These are phyloP conservation scores for Boloria selene DNA, from an alignment of 2,888 invertebrate genomes.

Conservation along the genomic window DNA sequence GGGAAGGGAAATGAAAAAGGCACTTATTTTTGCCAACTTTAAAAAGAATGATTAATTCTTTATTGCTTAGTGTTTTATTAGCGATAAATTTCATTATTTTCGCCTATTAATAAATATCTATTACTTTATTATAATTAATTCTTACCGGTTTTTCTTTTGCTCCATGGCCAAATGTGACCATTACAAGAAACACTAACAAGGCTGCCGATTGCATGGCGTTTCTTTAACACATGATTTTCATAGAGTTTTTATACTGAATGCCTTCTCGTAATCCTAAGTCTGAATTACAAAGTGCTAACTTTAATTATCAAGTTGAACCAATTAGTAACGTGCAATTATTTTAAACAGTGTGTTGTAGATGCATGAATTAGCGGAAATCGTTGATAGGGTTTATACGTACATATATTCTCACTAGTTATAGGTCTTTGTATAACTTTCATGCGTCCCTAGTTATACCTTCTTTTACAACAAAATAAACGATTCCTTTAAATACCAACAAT, in stretches of 20 bases:
- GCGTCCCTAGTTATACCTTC: too few relatives aligned
- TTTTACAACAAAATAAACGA: too few relatives aligned
- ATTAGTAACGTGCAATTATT: slow-evolving; percentile 56
- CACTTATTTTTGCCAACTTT: too few relatives aligned
- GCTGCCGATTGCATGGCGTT: slow-evolving; percentile 61
- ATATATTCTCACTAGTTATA: too few relatives aligned
- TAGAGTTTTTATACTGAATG: slow-evolving; percentile 20
- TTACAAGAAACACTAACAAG: slow-evolving; percentile 55
- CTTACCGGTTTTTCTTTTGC: slow-evolving; percentile 69
- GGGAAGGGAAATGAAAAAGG: too few relatives aligned
- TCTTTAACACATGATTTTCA: slow-evolving; percentile 41
- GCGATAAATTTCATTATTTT: too few relatives aligned
- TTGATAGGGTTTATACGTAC: too few relatives aligned
- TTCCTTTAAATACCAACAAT: too few relatives aligned
- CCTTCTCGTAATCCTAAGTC: slow-evolving; percentile 10
- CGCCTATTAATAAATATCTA: background rate
- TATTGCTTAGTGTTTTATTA: too few relatives aligned
- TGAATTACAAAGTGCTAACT: slow-evolving; percentile 8
- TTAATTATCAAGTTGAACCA: slow-evolving; percentile 40
- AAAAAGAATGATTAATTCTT: too few relatives aligned
- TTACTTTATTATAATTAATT: slow-evolving; percentile 20
- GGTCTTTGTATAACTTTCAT: too few relatives aligned
- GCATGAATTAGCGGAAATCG: slow-evolving; percentile 42
- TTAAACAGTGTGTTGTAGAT: slow-evolving; percentile 58
- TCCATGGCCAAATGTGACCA: slow-evolving; percentile 52